Evolutionary conservation across 2,888 invertebrate species (phyloP), one percentile per base, ranked within the genome.

Genomic region (Acronicta psi): DNA sequence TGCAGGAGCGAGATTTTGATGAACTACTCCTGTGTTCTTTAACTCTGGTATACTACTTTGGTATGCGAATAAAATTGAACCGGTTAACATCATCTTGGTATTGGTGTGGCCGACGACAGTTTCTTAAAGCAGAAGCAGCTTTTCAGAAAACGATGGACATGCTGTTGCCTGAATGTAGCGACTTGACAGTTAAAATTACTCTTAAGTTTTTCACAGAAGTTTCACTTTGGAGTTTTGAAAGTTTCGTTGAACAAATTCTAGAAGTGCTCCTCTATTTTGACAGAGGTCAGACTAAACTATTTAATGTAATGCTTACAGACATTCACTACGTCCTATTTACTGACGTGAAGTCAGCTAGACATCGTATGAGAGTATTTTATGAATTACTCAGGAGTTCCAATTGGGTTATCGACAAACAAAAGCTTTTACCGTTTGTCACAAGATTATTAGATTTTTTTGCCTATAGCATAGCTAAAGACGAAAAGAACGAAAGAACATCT

Each of bases 391-490:
- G 92, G 29, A 84, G 88, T 50, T 84, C 92, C 2, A 82, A 87
- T 42, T 95, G 95, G 95, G 76, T 90, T 18, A 84, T 91, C 0
- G 88, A 92, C 17, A 84, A 82, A 49, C 77, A 80, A 9, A 90
- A 90, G n/a, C 71, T 94, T 10, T 50, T 89, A 17, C 84, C 87
- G 0, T 89, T 91, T 16, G 79, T 95, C 2, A 87, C 89, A 4
- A 87, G 91, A 16, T 82, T 96, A 5, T 71, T 95, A 49, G 85
- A 88, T 31, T 89, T 95, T 57, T 95, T 95, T 59, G 86, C 93
- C 18, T 81, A 81, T 17, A 94, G 94, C 58, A 85, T 95, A 62
- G 69, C 46, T 31, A 80, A 45, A 58, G 58, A 64, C 10, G 77
- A n/a, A n/a, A n/a, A n/a, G n/a, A n/a, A 81, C 36, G 71, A 78